Conservation (phyloP, 2,113 vertebrate species). For the Nesospiza acunhae region DNA sequence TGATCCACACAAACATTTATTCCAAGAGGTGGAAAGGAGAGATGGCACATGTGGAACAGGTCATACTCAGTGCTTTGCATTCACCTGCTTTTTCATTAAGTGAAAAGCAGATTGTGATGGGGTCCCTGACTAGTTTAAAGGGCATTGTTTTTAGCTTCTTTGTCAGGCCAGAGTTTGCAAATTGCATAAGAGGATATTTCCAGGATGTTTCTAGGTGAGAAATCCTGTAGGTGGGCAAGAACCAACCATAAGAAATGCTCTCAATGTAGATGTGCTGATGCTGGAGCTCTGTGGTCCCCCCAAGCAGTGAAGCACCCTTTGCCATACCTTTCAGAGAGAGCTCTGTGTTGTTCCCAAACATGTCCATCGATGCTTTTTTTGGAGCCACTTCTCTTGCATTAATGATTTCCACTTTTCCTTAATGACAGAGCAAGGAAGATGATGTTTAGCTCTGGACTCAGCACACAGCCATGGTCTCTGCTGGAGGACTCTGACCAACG, state of each 20-base stretch:
- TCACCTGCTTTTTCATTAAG: not conserved
- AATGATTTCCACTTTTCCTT: slow-evolving; percentile 87
- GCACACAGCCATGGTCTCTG: not conserved
- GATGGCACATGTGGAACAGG: not conserved
- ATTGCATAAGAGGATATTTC: not conserved
- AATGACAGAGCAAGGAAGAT: slow-evolving; percentile 15
- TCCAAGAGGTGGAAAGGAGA: not conserved
- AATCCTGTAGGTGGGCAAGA: not conserved
- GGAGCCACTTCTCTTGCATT: slow-evolving; percentile 92
- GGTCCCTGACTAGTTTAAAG: not conserved
- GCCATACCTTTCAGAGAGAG: slow-evolving; percentile 81
- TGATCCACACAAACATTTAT: not conserved
- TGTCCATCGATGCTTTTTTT: slow-evolving; percentile 60
- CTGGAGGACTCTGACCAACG: not conserved
- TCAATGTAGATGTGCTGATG: not conserved
- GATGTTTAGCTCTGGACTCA: not conserved
- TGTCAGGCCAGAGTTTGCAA: not conserved
- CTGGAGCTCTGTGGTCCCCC: not conserved
- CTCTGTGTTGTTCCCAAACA: slow-evolving; percentile 84
- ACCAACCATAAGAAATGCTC: not conserved
- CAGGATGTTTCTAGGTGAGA: not conserved
- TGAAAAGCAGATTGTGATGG: not conserved
- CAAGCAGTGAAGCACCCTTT: not conserved
- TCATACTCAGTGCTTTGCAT: not conserved
- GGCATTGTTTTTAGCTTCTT: not conserved